A percentile compares a stretch with the other conserved stretches of the same genome.
phyloP scores from a whole-genome alignment of 1,140 invertebrate genomes.

The Globodera ellingtonae region DNA sequence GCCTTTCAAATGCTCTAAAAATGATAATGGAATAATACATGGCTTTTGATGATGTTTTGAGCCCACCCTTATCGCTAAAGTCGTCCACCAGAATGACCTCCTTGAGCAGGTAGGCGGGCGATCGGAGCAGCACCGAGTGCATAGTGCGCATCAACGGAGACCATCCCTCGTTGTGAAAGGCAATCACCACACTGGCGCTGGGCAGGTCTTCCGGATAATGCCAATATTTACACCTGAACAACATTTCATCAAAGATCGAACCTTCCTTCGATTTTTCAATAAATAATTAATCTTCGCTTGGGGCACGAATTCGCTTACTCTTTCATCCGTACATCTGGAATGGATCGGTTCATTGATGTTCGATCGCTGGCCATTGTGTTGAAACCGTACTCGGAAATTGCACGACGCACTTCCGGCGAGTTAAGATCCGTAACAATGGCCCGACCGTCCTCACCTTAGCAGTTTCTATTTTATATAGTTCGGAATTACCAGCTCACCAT shows the following conservation, averaged over 20 bases:
- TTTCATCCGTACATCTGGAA: conserved; percentile 79
- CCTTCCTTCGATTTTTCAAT: conserved; percentile 25
- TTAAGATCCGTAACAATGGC: conserved; percentile 47
- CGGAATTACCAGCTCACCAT: too few relatives aligned
- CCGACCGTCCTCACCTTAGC: conserved; percentile 57
- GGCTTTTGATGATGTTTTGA: background rate
- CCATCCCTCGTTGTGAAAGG: conserved; percentile 98
- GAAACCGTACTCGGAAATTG: conserved; percentile 59
- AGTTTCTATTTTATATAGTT: too few relatives aligned
- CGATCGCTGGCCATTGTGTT: conserved; percentile 77
- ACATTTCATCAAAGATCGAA: too few relatives aligned
- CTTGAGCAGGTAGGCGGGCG: conserved; percentile 84
- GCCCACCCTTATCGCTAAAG: conserved; percentile 85
- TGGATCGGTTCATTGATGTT: conserved; percentile 82
- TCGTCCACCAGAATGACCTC: conserved; percentile 98
- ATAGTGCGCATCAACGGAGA: conserved; percentile 92
- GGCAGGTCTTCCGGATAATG: conserved; percentile 87
- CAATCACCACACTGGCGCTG: conserved; percentile 89
- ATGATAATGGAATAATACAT: conserved; percentile 3
- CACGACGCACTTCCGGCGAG: conserved; percentile 43
- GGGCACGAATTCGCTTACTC: conserved; percentile 41
- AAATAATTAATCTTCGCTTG: background rate
- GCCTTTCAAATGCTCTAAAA: conserved; percentile 79
- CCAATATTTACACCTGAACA: conserved; percentile 86
- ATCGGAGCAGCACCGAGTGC: conserved; percentile 88